Evolutionary conservation across 1,140 invertebrate genomes (phyloP).

Genomic region (Megathymus violae): DNA sequence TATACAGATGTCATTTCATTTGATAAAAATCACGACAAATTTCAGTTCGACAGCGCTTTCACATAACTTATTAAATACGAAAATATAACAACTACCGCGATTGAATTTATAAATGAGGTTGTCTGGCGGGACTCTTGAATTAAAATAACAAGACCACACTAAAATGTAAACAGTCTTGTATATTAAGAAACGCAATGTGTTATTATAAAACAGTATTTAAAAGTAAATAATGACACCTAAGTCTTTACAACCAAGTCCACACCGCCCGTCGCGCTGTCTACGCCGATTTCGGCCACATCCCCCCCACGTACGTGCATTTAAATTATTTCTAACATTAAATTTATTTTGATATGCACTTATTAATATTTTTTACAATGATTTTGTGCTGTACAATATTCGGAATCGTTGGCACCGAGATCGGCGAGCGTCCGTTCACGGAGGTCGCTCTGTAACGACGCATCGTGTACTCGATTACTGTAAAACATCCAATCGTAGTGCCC

Average conservation of each 20-base stretch:
- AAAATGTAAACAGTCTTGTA: constrained; percentile 49
- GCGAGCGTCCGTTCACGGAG: constrained; percentile 28
- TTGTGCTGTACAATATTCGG: constrained; percentile 78
- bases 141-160: constrained; percentile 21
- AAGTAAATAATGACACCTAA: constrained; percentile 8
- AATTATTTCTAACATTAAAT: constrained; percentile 74
- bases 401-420: constrained; percentile 43
- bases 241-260: constrained; percentile 23
- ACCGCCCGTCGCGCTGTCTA: constrained; percentile 7
- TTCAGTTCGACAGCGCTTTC: not conserved
- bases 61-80: not conserved
- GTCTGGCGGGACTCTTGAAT: constrained; percentile 42
- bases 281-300: constrained; percentile 17
- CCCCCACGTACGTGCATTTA: constrained; percentile 56
- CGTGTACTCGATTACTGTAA: constrained; percentile 54
- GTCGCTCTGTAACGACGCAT: too few species aligned
- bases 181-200: constrained; percentile 35
- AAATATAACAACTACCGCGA: not conserved
- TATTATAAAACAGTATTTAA: not conserved
- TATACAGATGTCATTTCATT: constrained; percentile 36
- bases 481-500: too few species aligned
- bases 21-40: constrained; percentile 18
- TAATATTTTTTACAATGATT: constrained; percentile 77
- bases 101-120: constrained; percentile 17
- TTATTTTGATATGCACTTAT: constrained; percentile 81